Evolutionary conservation across 2,113 vertebrate species (phyloP), one percentile per base, ranked within the genome.

Genomic region (Cottus gobio): DNA sequence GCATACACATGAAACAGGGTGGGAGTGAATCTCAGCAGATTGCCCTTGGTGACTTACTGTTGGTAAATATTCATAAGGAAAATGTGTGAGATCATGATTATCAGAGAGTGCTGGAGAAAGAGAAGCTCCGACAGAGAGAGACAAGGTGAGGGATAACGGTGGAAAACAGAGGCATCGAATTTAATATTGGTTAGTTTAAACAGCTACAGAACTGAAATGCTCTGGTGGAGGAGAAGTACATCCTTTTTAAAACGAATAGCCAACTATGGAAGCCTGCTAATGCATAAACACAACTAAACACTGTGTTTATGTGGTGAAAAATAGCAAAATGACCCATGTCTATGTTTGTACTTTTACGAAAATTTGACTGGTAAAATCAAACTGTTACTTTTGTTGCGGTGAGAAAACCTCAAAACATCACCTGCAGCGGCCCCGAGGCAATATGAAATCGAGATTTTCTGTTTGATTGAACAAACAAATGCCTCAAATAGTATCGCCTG

Each of bases 31-130:
- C 75, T 83, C 80, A 60, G 67, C 65, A 79, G 54, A 87, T 80
- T 88, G 85, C 80, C 79, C 69, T 79, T 20, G 58, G 84, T 90
- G 80, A 66, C 52, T 50, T 67, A 65, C 56, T 46, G 58, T 68
- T 83, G 66, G 84, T 88, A 89, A 92, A 93, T 92, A 92, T 91
- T 93, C 85, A 93, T 84, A 66, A 85, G 67, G 50, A 42, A 46
- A 52, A 50, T 72, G 72, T 2, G 50, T 34, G 60, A 78, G 57
- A 71, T 82, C 80, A 85, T 89, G 74, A 88, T 77, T 66, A 77
- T 69, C 60, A 26, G 77, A 69, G 36, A 82, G 42, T 0, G 54
- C 44, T 80, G 18, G 71, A 80, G 71, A 77, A 50, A 61, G 36
- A 54, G 42, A 83, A 58, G 82, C 75, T 79, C 24, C 58, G 30